Base-by-base conservation (phyloP, 2,888 invertebrate genomes). In the Noctua janthe region DNA sequence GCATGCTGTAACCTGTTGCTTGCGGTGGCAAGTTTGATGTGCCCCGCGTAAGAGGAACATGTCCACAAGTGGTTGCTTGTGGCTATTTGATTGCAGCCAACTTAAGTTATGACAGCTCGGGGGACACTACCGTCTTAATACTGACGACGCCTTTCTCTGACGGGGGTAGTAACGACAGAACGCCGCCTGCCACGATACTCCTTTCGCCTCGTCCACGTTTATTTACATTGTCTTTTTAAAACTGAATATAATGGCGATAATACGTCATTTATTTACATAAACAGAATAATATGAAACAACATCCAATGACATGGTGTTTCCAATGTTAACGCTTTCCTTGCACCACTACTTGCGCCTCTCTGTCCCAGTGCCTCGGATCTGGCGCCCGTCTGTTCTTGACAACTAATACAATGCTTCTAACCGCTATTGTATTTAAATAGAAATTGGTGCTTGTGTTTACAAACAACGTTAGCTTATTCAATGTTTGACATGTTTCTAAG, bases 1-100 rank as follows among this genome's bases (percentile, higher is more conserved):
- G 82, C 56, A 82, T 74, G 75, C 29, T 74, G 67, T 66, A 13
- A 84, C 84, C 75, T 84, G 84, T 84, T 84, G 84, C 84, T 82
- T 49, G 82, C 29, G 72, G 56, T 39, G 47, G 39, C 17, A 70
- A 78, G 72, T 72, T 72, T 78, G 49, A 67, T 70, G 69, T 71
- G 69, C 39, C 66, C 71, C 54, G 15, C 39, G 70, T 29, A n/a
- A 49, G 13, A 10, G 47, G 8, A 20, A 49, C 29, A 51, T 43
- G 56, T 39, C 74, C 71, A 80, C 76, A 74, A 76, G 84, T 81
- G 81, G 66, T 84, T 74, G 66, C 74, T 62, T n/a, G 47, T 8
- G 13, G 20, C 51, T 59, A 62, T 83, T 56, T 80, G 23, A 54
- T n/a, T 23, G 71, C 72, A 39, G 17, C 20, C 7, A 35, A 23